These are phyloP conservation scores for Sinelater perroti DNA, from an alignment of 2,888 invertebrate genomes.

Conservation along the genomic window DNA sequence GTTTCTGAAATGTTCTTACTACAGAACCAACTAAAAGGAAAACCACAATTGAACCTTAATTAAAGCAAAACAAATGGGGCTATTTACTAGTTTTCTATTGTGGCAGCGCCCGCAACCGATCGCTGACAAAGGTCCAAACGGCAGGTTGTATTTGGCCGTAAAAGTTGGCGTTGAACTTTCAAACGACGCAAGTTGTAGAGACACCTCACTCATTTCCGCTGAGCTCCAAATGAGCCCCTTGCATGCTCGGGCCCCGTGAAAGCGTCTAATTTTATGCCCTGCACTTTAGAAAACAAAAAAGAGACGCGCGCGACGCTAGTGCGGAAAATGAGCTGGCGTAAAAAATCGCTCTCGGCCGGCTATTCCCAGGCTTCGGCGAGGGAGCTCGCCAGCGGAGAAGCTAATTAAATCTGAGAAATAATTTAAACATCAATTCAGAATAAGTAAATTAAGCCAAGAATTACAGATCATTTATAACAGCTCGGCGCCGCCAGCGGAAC, in stretches of 20 bases:
- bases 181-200: slow-evolving; percentile 52
- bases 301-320: slow-evolving; percentile 28
- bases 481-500: slow-evolving; percentile 8
- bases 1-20: too few relatives aligned
- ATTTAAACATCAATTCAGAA: slow-evolving; percentile 20
- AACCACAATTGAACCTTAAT: too few relatives aligned
- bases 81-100: too few relatives aligned
- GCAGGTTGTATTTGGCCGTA: slow-evolving; percentile 17
- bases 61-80: too few relatives aligned
- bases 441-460: slow-evolving; percentile 18
- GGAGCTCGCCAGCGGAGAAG: not conserved
- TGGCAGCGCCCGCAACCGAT: too few relatives aligned
- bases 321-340: slow-evolving; percentile 6
- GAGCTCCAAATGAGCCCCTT: slow-evolving; percentile 52
- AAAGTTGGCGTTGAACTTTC: slow-evolving; percentile 35
- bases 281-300: slow-evolving; percentile 46
- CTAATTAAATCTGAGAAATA: slow-evolving; percentile 19
- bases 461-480: slow-evolving; percentile 18
- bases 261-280: slow-evolving; percentile 52
- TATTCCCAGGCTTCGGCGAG: not conserved
- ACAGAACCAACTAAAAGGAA: too few relatives aligned
- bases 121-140: slow-evolving; percentile 6
- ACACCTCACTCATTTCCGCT: slow-evolving; percentile 53
- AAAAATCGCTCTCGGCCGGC: slow-evolving; percentile 1
- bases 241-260: slow-evolving; percentile 50